Conservation (phyloP, 2,888 invertebrate genomes). For the Teinopalpus imperialis region DNA sequence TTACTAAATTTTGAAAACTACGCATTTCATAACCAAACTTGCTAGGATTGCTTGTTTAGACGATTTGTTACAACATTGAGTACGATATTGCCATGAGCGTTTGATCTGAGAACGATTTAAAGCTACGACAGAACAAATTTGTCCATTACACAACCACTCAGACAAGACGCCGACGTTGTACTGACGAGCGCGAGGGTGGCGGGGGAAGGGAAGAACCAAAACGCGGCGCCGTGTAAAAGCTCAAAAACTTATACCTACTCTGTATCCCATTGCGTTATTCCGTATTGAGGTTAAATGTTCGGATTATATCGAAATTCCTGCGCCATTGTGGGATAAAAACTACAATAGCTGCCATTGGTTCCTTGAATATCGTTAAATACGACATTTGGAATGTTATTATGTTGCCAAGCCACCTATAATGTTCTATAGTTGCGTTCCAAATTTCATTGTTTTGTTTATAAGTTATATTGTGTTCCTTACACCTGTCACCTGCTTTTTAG, state of each 20-base stretch:
- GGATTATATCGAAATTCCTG: slow-evolving; percentile 21
- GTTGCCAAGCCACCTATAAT: slow-evolving; percentile 16
- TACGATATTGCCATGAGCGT: slow-evolving; percentile 30
- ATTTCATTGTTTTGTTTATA: too few relatives aligned
- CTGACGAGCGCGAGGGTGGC: slow-evolving; percentile 12
- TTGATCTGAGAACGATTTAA: slow-evolving; percentile 18
- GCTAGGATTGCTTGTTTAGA: slow-evolving; percentile 23
- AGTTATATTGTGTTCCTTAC: too few relatives aligned
- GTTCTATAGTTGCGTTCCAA: too few relatives aligned
- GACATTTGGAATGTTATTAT: slow-evolving; percentile 19
- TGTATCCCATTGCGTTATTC: too few relatives aligned
- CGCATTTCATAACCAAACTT: too few relatives aligned
- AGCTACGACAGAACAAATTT: neutral
- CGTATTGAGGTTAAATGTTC: slow-evolving; percentile 23
- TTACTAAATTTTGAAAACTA: too few relatives aligned
- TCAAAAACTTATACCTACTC: slow-evolving; percentile 18
- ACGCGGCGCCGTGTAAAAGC: slow-evolving; percentile 12
- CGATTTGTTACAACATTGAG: slow-evolving; percentile 28
- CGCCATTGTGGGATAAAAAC: slow-evolving; percentile 12
- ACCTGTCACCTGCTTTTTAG: too few relatives aligned
- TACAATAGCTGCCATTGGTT: slow-evolving; percentile 19
- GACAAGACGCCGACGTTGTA: slow-evolving; percentile 3
- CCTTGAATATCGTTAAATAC: slow-evolving; percentile 16
- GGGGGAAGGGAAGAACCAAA: neutral
- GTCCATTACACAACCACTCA: neutral